Percentiles rank a stretch among this genome's conserved stretches.
Conservation (phyloP, 2,797 vertebrate genomes). For the Pangasius krempfi region DNA sequence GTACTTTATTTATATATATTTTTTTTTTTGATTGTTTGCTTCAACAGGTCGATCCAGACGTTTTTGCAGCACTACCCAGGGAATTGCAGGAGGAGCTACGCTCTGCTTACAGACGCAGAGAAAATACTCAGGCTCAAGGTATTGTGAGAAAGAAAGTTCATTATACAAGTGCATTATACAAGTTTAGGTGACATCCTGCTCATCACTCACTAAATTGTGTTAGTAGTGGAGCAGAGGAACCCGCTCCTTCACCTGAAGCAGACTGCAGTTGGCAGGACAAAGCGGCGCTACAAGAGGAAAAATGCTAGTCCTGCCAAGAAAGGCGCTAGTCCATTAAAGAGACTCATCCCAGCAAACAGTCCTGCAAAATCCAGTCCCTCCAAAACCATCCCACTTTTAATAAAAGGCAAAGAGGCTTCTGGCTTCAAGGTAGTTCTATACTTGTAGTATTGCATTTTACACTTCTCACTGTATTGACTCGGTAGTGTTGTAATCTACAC, state of each 20-base stretch:
- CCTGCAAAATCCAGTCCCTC: conserved; percentile 80
- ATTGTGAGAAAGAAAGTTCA: conserved; percentile 56
- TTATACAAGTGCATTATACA: not conserved
- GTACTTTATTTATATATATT: not conserved
- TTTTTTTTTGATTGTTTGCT: conserved; percentile 6
- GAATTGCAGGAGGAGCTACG: conserved; percentile 93
- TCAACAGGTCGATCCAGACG: conserved; percentile 89
- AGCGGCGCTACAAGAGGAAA: conserved; percentile 85
- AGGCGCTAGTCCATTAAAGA: conserved; percentile 86
- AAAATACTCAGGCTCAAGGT: conserved; percentile 68
- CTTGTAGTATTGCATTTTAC: not conserved
- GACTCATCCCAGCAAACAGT: conserved; percentile 71
- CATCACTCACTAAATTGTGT: conserved; percentile 5
- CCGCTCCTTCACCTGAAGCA: conserved; percentile 83
- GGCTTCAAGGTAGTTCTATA: conserved; percentile 75
- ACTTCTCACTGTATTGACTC: not conserved
- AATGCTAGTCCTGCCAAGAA: conserved; percentile 82
- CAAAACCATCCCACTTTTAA: conserved; percentile 74
- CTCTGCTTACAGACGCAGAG: conserved; percentile 85
- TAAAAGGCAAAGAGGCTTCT: conserved; percentile 75
- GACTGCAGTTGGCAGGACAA: conserved; percentile 73
- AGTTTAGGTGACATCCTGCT: not conserved
- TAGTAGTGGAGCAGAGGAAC: conserved; percentile 83
- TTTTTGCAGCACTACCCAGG: conserved; percentile 91
- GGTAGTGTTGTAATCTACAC: not conserved